Conservation (phyloP, 1,140 invertebrate species). For the Microplitis mediator region DNA sequence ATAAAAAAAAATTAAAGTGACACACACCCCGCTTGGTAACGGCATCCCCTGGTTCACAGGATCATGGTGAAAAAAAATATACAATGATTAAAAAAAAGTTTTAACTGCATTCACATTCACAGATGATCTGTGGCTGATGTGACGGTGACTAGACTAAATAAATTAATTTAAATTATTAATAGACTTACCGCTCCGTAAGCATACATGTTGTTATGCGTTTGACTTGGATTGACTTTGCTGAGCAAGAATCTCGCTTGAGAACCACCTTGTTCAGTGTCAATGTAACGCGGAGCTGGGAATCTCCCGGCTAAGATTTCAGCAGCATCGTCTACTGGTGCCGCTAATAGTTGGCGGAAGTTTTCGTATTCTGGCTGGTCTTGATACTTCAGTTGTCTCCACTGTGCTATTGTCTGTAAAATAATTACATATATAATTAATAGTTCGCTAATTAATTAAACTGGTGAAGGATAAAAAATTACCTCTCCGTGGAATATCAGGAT, state of each 20-base stretch:
- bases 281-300: constrained; percentile 98
- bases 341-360: constrained; percentile 94
- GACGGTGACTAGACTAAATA: constrained; percentile 6
- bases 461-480: constrained; percentile 60
- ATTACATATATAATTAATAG: neutral
- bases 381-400: constrained; percentile 93
- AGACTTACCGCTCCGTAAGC: constrained; percentile 85
- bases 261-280: constrained; percentile 97
- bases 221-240: constrained; percentile 99
- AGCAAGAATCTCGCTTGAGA: constrained; percentile 97
- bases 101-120: constrained; percentile 19
- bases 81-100: constrained; percentile 57
- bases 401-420: constrained; percentile 82
- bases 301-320: constrained; percentile 93
- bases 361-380: constrained; percentile 97
- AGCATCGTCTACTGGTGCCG: constrained; percentile 96
- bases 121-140: constrained; percentile 22
- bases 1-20: constrained; percentile 41
- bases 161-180: constrained; percentile 36
- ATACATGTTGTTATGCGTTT: constrained; percentile 99
- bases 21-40: constrained; percentile 59
- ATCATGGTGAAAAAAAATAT: constrained; percentile 56
- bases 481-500: constrained; percentile 99
- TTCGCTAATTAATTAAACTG: neutral
- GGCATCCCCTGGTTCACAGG: constrained; percentile 60